Evolutionary conservation across 2,797 vertebrate species (phyloP).

Genomic region (Loris lydekkerianus): DNA sequence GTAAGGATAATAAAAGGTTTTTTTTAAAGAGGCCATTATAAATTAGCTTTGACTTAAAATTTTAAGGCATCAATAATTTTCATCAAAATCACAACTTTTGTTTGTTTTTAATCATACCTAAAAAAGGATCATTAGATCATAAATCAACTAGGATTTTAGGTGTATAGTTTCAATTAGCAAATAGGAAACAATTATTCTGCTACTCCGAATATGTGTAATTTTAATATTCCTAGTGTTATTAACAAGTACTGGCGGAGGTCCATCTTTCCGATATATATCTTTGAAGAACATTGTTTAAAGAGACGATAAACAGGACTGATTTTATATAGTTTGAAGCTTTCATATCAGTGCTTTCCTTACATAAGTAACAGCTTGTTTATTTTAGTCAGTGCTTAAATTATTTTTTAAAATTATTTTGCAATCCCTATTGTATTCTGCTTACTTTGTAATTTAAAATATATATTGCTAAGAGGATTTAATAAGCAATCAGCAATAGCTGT

Average conservation of each 20-base stretch:
- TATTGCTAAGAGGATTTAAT: background rate
- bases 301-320: background rate
- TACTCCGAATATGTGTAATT: background rate
- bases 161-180: constrained; percentile 1
- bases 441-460: background rate
- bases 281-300: background rate
- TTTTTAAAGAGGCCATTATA: background rate
- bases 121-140: constrained; percentile 9
- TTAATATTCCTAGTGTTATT: background rate
- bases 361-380: background rate
- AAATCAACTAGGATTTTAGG: background rate
- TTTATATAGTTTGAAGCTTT: constrained; percentile 31
- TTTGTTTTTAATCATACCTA: background rate
- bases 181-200: background rate
- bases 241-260: background rate
- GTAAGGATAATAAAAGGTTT: background rate
- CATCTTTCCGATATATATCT: background rate
- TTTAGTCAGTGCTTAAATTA: background rate
- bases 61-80: constrained; percentile 57
- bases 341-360: background rate
- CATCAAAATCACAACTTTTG: constrained; percentile 23
- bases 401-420: constrained; percentile 21
- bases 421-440: background rate
- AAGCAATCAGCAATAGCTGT: background rate
- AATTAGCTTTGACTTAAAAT: constrained; percentile 52